A percentile compares a stretch with the other conserved stretches of the same genome.
phyloP scores from a whole-genome alignment of 2,113 vertebrate species.

The Oryzias curvinotus region DNA sequence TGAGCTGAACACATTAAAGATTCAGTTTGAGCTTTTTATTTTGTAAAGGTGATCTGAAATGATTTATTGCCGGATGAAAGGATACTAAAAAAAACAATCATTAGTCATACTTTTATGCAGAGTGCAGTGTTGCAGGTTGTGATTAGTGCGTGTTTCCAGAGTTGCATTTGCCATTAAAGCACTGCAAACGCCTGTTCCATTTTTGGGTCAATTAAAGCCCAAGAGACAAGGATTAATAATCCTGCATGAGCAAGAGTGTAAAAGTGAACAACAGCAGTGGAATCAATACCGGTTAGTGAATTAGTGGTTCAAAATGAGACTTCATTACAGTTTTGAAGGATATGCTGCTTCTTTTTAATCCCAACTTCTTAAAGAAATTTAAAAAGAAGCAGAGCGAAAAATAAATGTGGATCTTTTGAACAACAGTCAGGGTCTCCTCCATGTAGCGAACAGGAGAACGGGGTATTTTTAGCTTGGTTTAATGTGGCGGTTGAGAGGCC shows the following conservation, averaged over 20 bases:
- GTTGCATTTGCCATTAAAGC: constrained; percentile 20
- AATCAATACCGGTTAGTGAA: constrained; percentile 15
- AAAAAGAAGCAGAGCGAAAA: constrained; percentile 12
- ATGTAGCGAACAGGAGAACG: constrained; percentile 23
- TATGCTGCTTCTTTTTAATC: constrained; percentile 2
- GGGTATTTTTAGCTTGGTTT: constrained; percentile 67
- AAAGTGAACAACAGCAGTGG: neutral
- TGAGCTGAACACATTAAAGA: too few species aligned
- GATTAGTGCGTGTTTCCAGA: neutral
- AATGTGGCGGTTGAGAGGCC: constrained; percentile 52
- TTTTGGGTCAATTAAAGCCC: constrained; percentile 16
- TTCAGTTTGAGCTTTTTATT: too few species aligned
- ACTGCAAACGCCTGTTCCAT: constrained; percentile 34
- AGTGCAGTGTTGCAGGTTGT: neutral
- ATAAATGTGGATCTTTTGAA: constrained; percentile 11
- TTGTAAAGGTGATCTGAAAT: too few species aligned
- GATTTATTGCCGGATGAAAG: too few species aligned
- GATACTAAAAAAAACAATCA: too few species aligned
- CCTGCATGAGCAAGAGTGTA: constrained; percentile 9
- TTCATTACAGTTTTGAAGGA: constrained; percentile 8
- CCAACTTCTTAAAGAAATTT: neutral
- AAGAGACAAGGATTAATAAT: constrained; percentile 19
- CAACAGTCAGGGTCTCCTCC: constrained; percentile 29
- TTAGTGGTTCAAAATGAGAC: neutral
- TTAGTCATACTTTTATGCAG: neutral